Evolutionary conservation across 30 jellyfish, hydroid and myxozoan species (phyloP), one percentile per base, ranked within the genome.

Genomic region (Hydractinia echinata): DNA sequence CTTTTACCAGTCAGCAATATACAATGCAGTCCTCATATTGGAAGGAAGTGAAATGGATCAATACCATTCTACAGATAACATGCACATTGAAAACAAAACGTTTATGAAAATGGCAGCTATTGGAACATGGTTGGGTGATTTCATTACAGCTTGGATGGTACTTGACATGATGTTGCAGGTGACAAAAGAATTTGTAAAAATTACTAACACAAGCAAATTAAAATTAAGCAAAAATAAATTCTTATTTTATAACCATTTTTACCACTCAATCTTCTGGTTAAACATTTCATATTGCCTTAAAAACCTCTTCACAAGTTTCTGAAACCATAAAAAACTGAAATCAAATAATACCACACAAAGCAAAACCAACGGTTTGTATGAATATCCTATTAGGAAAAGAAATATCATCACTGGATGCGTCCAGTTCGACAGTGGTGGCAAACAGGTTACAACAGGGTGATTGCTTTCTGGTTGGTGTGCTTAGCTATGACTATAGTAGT

Each of bases 111-210:
- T 54, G 10, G 84, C 88, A 10, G 84, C 88, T 66, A 21, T 78
- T 21, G 80, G 53, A 16, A 76, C 88, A 18, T 85, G 94, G 94
- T 14, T 78, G 19, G 94, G 94, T 5, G 83, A 85, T 51, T 76
- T 85, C 79, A 9, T 85, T 53, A 85, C 94, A 8, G 88, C 83
- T 9, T 85, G 94, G 94, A 85, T 76, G 84, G 82, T 85, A 0
- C 56, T 72, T 3, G 94, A 85, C 61, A 79, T 60, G 83, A 85
- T 85, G 94, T 20, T 85, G 60, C 94, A 85, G 94, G 94, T 76
- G 51, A 21, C 44, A 30, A 0, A 2, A 1, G 44, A 30, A 30
- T 30, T 30, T 30, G 44, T 30, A 30, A 30, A 30, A 30, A 30
- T 0, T 2, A 30, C 44, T 30, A 2, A 2, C 44, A 30, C 44